These are phyloP conservation scores for Ormyrus rosae DNA, from an alignment of 2,888 invertebrate species.

Conservation along the genomic window DNA sequence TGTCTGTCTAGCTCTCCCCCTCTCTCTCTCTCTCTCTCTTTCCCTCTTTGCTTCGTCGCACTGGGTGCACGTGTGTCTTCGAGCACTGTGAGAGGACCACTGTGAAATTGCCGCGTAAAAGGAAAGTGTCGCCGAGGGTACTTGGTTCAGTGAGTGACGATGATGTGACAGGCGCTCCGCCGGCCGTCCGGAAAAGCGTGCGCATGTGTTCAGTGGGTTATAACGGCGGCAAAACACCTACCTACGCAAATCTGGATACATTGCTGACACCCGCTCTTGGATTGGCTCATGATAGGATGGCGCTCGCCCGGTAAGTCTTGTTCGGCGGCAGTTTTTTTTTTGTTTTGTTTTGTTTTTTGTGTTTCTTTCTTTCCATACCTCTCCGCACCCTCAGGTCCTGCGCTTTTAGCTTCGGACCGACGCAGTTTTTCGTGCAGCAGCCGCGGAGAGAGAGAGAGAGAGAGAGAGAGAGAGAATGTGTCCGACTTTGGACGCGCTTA, in stretches of 20 bases:
- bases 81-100: constrained; percentile 8
- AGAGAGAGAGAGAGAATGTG: no score
- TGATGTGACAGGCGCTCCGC: constrained; percentile 69
- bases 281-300: constrained; percentile 83
- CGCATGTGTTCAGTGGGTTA: constrained; percentile 75
- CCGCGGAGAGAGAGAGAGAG: no score
- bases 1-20: neutral
- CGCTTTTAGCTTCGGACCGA: no score
- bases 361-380: neutral
- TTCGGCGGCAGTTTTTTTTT: neutral
- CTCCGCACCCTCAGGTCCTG: no score
- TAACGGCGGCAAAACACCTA: constrained; percentile 68
- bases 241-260: constrained; percentile 77
- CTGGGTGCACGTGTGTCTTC: constrained; percentile 18
- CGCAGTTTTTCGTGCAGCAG: no score
- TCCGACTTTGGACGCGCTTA: no score
- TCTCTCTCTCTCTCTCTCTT: constrained; percentile 3
- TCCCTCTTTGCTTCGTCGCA: neutral
- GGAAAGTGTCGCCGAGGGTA: no score
- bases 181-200: constrained; percentile 66
- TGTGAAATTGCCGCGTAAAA: no score
- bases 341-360: no score
- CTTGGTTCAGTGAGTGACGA: constrained; percentile 36
- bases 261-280: constrained; percentile 75
- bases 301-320: constrained; percentile 80